These are phyloP conservation scores for Nibea coibor DNA, from an alignment of 2,113 vertebrate genomes.

Conservation along the genomic window DNA sequence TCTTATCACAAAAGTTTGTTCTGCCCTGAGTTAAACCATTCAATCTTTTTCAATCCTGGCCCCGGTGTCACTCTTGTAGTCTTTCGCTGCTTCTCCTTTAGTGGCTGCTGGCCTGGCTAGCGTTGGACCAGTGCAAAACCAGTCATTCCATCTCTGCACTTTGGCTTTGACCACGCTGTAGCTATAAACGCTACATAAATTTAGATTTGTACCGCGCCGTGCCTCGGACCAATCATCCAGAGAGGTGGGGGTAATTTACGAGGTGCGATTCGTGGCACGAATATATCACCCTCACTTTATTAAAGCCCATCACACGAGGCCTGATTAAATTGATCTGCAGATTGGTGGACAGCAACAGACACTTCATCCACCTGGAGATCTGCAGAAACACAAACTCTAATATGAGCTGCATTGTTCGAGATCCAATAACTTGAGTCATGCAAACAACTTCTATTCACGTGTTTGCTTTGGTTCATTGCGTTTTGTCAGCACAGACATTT, in stretches of 20 bases:
- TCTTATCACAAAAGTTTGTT: slow-evolving; percentile 26
- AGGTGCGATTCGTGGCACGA: slow-evolving; percentile 50
- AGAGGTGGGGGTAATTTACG: slow-evolving; percentile 75
- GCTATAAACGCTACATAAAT: slow-evolving; percentile 79
- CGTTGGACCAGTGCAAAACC: slow-evolving; percentile 56
- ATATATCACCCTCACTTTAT: slow-evolving; percentile 66
- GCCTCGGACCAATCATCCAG: slow-evolving; percentile 64
- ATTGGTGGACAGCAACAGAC: slow-evolving; percentile 48
- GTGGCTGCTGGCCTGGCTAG: slow-evolving; percentile 15
- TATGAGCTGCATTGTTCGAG: neutral
- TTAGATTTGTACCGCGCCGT: slow-evolving; percentile 53
- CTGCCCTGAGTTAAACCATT: neutral
- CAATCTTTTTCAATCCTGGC: neutral
- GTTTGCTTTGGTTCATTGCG: slow-evolving; percentile 2
- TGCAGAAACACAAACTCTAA: neutral
- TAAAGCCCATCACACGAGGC: slow-evolving; percentile 58
- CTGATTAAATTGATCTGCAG: slow-evolving; percentile 71
- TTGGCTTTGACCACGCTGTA: slow-evolving; percentile 50
- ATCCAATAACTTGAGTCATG: neutral
- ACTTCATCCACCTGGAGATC: slow-evolving; percentile 13
- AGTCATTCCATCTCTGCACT: slow-evolving; percentile 72
- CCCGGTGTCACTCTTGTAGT: slow-evolving; percentile 4
- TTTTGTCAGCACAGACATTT: neutral
- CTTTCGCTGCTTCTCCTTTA: slow-evolving; percentile 31
- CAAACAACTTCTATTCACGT: neutral